Evolutionary conservation across 2,113 vertebrate species (phyloP), one percentile per base, ranked within the genome.

Genomic region (Chelonoidis abingdonii): DNA sequence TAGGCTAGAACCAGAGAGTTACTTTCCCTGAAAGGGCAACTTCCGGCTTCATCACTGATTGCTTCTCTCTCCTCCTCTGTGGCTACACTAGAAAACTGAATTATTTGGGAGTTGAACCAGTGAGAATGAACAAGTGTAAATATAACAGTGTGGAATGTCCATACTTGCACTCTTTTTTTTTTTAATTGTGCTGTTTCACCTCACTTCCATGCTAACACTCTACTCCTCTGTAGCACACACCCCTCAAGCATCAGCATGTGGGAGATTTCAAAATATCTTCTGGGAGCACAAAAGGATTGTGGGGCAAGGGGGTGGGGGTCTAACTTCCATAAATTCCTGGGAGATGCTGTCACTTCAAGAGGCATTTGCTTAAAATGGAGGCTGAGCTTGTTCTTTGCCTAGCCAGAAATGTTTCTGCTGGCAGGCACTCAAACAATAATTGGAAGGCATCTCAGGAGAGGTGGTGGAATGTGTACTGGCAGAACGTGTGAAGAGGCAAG

Each of bases 261-360:
- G 76, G 19, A 44, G 83, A 31, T 86, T 89, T 62, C 91, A 50
- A 88, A 95, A 93, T 59, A 65, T 12, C 49, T 92, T 93, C 31
- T 84, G 90, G 57, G 57, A 29, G 57, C 57, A 59, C 57, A 59
- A 59, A 59, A 59, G 57, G 35, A 69, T n/a, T 35, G 16, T 69
- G 35, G 35, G 16, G 88, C 6, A 91, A 59, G 27, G 25, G 21
- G 27, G 6, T 3, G 10, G 47, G 21, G 21, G 5, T 41, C 72
- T 82, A 38, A 41, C 13, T 90, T 76, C n/a, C 6, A 0, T 1
- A 0, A 44, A 8, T 80, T 41, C 35, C 11, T 92, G 38, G 29
- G 76, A 56, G 52, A 4, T 78, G 27, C n/a, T 89, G 76, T n/a
- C 90, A 44, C 44, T 35, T 65, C 25, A 53, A 54, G 41, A 87